Base-by-base conservation (phyloP, 2,888 invertebrate species). In the Ephialtes manifestator region DNA sequence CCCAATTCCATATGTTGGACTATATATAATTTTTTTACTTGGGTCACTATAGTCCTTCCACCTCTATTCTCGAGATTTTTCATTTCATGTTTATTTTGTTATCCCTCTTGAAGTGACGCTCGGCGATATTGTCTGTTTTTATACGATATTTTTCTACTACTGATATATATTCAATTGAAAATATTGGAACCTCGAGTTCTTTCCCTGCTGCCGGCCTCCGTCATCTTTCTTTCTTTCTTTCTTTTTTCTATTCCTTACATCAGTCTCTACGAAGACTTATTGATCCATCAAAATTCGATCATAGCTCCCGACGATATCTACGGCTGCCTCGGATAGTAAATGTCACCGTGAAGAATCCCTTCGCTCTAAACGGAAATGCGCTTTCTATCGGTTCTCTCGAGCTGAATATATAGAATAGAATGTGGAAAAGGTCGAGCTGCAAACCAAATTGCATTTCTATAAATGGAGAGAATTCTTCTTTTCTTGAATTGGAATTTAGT, bases 41-140 rank as follows among this genome's bases (percentile, higher is more conserved):
- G n/a, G n/a, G n/a, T n/a, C 53, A 35, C 70, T 46, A 28, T 15
- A 53, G 31, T 13, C 13, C 39, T 20, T 67, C 10, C 0, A 11
- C 31, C 31, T 51, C 31, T 11, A 53, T 53, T 70, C 70, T 8
- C 18, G 51, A 53, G 20, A 53, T 70, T 53, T 53, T 18, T 51
- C 28, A 18, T 51, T 68, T 31, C 15, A 8, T n/a, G 5, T 67
- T 67, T 46, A 46, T 67, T 67, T 67, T 46, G 4, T 46, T 67
- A 24, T 58, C 58, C 28, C 58, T 15, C 18, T 4, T 11, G 55
- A 55, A 55, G 28, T 28, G 15, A 58, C 13, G 28, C 28, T 28
- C 58, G 5, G 15, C n/a, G 58, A 11, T 58, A 1, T 18, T 5
- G n/a, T 58, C 58, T 28, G 15, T 43, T 13, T 67, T 67, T 67